Percentiles rank a stretch among this genome's conserved stretches.
Evolutionary conservation across 1,140 invertebrate genomes (phyloP).

Genomic region (Nephila pilipes): DNA sequence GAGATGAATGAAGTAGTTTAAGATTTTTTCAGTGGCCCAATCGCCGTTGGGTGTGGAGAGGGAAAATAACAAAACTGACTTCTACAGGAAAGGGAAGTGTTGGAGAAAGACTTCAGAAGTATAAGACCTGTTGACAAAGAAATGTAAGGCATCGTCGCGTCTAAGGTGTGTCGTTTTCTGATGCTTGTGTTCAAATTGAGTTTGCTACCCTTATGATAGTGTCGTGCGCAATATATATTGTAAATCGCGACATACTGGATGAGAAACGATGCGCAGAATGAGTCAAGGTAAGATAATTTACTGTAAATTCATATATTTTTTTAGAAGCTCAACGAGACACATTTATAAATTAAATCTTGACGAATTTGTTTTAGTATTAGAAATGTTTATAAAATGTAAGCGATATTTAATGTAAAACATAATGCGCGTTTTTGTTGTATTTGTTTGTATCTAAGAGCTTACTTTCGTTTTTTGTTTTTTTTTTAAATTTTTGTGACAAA

Average conservation of each 20-base stretch:
- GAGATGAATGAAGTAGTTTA: background rate
- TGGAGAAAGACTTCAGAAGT: background rate
- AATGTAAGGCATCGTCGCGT: background rate
- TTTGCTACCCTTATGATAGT: no score
- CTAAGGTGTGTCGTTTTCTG: background rate
- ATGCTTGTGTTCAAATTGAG: background rate
- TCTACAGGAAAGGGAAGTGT: background rate
- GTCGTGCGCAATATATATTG: background rate
- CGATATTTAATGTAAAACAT: no score
- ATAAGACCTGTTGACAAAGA: conserved; percentile 52
- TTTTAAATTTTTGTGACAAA: no score
- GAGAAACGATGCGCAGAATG: background rate
- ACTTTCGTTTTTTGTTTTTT: no score
- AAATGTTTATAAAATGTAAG: no score
- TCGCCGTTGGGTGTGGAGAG: background rate
- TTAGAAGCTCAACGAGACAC: no score
- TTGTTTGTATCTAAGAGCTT: no score
- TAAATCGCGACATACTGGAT: background rate
- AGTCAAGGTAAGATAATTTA: background rate
- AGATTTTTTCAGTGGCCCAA: background rate
- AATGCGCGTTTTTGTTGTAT: no score
- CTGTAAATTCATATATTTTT: background rate
- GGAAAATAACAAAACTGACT: background rate
- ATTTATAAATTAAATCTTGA: no score
- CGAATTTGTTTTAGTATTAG: no score